Conservation (phyloP, 2,888 invertebrate species). For the Vannuccia rotundouncinata region DNA sequence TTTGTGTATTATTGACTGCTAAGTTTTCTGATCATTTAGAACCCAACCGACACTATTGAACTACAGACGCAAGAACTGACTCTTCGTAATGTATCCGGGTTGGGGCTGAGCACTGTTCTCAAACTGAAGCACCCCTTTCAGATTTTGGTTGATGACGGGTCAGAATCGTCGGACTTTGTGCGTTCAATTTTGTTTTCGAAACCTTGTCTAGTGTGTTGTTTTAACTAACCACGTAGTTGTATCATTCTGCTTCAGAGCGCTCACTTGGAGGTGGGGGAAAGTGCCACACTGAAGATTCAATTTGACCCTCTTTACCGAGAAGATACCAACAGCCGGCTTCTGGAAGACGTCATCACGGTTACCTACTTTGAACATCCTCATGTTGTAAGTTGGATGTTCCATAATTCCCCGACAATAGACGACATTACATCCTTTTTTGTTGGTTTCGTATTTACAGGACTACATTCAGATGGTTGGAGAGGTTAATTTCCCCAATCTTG, state of each 20-base stretch:
- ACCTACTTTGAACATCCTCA: slow-evolving; percentile 55
- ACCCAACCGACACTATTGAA: slow-evolving; percentile 46
- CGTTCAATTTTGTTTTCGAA: slow-evolving; percentile 37
- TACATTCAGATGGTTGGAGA: slow-evolving; percentile 63
- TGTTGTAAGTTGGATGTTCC: slow-evolving; percentile 48
- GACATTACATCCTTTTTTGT: no score
- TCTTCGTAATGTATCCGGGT: slow-evolving; percentile 53
- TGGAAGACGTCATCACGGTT: slow-evolving; percentile 51
- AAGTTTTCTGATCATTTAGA: no score
- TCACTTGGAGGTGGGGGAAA: slow-evolving; percentile 47
- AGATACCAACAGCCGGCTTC: slow-evolving; percentile 52
- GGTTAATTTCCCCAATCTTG: slow-evolving; percentile 67
- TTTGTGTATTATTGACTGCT: no score
- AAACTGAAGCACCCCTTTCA: slow-evolving; percentile 51
- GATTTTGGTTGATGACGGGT: slow-evolving; percentile 44
- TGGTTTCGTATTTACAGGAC: slow-evolving; percentile 62
- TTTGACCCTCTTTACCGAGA: slow-evolving; percentile 55
- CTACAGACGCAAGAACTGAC: slow-evolving; percentile 47
- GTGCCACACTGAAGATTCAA: slow-evolving; percentile 46
- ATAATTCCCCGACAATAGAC: no score
- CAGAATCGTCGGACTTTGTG: slow-evolving; percentile 46
- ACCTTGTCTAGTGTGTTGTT: not conserved
- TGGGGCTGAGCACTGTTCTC: slow-evolving; percentile 51
- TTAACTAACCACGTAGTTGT: not conserved
- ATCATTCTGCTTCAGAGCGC: slow-evolving; percentile 40